A percentile compares a stretch with the other conserved stretches of the same genome.
phyloP scores from a whole-genome alignment of 2,113 vertebrate species.

The Dicaeum eximium region DNA sequence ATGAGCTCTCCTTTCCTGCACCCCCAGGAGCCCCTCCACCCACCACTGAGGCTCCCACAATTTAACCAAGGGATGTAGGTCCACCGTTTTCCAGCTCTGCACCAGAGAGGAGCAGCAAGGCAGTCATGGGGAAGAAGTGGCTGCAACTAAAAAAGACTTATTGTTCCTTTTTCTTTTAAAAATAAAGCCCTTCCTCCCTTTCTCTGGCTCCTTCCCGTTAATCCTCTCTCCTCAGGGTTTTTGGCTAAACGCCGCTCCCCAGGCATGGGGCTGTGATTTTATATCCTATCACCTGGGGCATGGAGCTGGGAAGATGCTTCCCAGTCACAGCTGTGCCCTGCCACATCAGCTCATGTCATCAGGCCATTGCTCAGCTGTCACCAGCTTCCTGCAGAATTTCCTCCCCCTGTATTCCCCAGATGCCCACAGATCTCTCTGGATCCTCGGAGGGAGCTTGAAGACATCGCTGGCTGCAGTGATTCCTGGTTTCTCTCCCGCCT shows the following conservation, averaged over 20 bases:
- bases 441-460: not conserved
- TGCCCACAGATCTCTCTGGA: not conserved
- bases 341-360: not conserved
- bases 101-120: not conserved
- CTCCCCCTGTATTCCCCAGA: not conserved
- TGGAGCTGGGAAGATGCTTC: not conserved
- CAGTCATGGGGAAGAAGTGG: not conserved
- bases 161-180: not conserved
- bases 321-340: not conserved
- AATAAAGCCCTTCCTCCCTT: not conserved
- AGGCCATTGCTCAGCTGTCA: not conserved
- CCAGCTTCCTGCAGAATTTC: not conserved
- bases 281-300: not conserved
- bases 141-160: not conserved
- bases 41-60: not conserved
- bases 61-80: not conserved
- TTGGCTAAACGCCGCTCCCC: not conserved
- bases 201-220: not conserved
- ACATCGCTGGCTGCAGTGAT: not conserved
- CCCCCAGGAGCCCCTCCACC: not conserved
- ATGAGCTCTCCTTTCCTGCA: not conserved
- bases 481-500: not conserved
- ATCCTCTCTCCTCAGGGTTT: not conserved
- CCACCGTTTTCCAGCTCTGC: not conserved
- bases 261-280: not conserved